Evolutionary conservation across 2,113 vertebrate species (phyloP), one percentile per base, ranked within the genome.

Genomic region (Larimichthys crocea): DNA sequence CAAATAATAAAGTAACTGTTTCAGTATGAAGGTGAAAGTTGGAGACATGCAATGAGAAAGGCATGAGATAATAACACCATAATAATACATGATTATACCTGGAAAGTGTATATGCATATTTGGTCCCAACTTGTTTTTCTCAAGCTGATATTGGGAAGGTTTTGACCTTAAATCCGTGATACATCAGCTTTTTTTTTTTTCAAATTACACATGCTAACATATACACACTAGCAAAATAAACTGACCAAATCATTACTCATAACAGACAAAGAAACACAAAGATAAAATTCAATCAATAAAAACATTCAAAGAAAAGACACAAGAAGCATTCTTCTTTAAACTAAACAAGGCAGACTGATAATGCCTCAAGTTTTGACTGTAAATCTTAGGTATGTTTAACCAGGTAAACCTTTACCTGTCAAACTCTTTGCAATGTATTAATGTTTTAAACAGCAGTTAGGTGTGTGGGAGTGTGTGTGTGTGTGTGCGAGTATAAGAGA

Each of bases 391-490:
- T 53, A 57, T 70, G 55, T 66, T 53, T 46, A 61, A 46, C 2
- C 16, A 50, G 16, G 69, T 46, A 46, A 80, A 56, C 26, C 22
- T 24, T 55, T 53, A 68, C 52, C 60, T 74, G 57, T 67, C 66
- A 59, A 66, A 60, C 3, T 52, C 49, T 59, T 60, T 48, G 17
- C 11, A 42, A 53, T 57, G 69, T 72, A 67, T 76, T 60, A 78
- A 80, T 86, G 49, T 73, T 74, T 83, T 79, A 63, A 82, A 83
- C 60, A 68, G 59, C 52, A 68, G 67, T 42, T 78, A 62, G 50
- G 10, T 65, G 42, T 29, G 31, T 2, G 24, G 11, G 40, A 66
- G 31, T 52, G 48, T 67, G 49, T 67, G 50, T 55, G 56, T 72
- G 24, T 53, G 40, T 69, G 31, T 50, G 48, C 9, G 22, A 16